These are phyloP conservation scores for Cariama cristata DNA, from an alignment of 2,113 vertebrate species.

Conservation along the genomic window DNA sequence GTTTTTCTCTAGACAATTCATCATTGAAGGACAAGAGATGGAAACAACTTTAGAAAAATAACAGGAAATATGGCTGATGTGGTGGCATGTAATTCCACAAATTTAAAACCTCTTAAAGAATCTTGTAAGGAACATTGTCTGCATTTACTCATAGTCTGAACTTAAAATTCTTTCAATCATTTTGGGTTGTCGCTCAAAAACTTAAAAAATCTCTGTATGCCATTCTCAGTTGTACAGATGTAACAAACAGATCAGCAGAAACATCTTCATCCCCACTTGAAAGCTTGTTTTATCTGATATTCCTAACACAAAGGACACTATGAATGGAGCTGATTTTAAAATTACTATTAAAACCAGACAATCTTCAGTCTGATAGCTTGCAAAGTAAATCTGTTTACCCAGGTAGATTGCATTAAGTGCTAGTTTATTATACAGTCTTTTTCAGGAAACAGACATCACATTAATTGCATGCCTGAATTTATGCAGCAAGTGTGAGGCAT, in stretches of 20 bases:
- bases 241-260: neutral
- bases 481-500: neutral
- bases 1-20: neutral
- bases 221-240: neutral
- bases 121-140: neutral
- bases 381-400: neutral
- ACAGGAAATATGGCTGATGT: neutral
- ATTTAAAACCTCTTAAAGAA: neutral
- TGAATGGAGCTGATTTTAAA: neutral
- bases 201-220: neutral
- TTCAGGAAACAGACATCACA: neutral
- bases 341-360: neutral
- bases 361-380: neutral
- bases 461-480: neutral
- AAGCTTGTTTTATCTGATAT: neutral
- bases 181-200: neutral
- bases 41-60: neutral
- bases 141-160: neutral
- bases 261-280: neutral
- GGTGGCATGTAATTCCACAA: neutral
- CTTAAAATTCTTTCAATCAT: neutral
- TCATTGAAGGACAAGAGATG: neutral
- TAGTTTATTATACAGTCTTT: neutral
- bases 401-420: neutral
- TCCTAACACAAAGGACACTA: neutral